phyloP scores from a whole-genome alignment of 2,888 invertebrate species.

The Leptura quadrifasciata region DNA sequence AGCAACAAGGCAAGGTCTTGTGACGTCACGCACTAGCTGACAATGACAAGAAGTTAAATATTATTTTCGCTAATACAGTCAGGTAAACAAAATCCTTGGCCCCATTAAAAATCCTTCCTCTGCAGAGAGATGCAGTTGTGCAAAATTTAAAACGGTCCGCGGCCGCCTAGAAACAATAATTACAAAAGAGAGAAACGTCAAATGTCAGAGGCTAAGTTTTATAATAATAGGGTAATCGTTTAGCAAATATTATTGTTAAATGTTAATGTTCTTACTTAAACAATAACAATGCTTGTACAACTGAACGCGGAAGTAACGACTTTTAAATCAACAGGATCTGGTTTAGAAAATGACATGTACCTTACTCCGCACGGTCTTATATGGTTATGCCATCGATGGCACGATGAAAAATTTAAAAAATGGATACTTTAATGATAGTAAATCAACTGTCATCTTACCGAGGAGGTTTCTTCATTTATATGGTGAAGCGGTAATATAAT shows the following conservation, averaged over 20 bases:
- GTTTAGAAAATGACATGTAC: not conserved
- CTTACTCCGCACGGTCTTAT: not conserved
- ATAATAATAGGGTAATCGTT: not conserved
- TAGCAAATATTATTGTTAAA: not conserved
- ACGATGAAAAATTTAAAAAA: slow-evolving; percentile 38
- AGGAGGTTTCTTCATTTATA: slow-evolving; percentile 68
- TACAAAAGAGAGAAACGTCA: slow-evolving; percentile 19
- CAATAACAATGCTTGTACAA: not conserved
- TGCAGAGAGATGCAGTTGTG: slow-evolving; percentile 22
- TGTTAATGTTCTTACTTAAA: not conserved
- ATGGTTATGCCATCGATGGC: not conserved
- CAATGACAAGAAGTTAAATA: slow-evolving; percentile 58
- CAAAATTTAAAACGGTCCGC: slow-evolving; percentile 4
- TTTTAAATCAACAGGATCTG: not conserved
- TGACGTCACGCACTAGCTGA: slow-evolving; percentile 60
- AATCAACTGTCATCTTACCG: slow-evolving; percentile 65
- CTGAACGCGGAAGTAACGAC: slow-evolving; percentile 16
- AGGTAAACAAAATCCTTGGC: slow-evolving; percentile 39
- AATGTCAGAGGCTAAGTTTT: not conserved
- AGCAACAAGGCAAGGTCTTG: slow-evolving; percentile 58
- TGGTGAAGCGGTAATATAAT: slow-evolving; percentile 53
- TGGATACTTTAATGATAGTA: slow-evolving; percentile 52
- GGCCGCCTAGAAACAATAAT: slow-evolving; percentile 3
- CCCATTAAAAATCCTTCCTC: slow-evolving; percentile 35
- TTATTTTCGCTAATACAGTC: slow-evolving; percentile 39